Conservation (phyloP, 2,113 vertebrate species). For the Promerops cafer region DNA sequence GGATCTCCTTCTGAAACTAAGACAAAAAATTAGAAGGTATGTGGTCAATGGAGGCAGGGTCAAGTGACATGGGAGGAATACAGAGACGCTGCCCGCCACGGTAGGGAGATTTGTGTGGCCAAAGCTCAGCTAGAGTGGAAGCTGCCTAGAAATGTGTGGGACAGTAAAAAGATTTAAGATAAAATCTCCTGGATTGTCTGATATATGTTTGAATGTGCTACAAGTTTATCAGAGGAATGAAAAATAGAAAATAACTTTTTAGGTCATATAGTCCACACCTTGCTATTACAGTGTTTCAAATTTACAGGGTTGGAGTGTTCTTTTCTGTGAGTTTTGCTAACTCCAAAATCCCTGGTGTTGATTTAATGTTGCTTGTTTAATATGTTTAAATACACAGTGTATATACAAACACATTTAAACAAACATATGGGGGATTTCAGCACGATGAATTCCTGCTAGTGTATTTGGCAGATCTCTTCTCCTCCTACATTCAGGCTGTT, state of each 20-base stretch:
- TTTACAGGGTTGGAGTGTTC: background rate
- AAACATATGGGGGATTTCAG: constrained; percentile 40
- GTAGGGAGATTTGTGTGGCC: background rate
- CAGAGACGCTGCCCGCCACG: background rate
- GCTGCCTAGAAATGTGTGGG: background rate
- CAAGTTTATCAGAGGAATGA: background rate
- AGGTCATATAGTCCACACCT: background rate
- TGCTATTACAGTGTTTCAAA: background rate
- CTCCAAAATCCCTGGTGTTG: background rate
- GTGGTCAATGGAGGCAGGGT: background rate
- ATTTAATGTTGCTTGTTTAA: background rate
- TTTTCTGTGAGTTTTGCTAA: background rate
- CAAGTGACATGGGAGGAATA: background rate
- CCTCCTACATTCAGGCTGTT: constrained; percentile 25
- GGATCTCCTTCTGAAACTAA: background rate
- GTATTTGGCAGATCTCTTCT: constrained; percentile 7
- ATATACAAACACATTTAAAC: constrained; percentile 32
- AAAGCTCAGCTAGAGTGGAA: background rate
- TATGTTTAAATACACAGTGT: background rate
- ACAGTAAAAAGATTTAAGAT: background rate
- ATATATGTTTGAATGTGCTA: background rate
- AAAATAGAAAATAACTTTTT: background rate
- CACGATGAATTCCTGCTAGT: background rate
- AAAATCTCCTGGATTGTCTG: background rate
- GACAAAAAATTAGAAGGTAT: background rate